A percentile compares a stretch with the other conserved stretches of the same genome.
These are phyloP conservation scores for Chrysina gloriosa DNA, from an alignment of 2,888 invertebrate genomes.

Conservation along the genomic window DNA sequence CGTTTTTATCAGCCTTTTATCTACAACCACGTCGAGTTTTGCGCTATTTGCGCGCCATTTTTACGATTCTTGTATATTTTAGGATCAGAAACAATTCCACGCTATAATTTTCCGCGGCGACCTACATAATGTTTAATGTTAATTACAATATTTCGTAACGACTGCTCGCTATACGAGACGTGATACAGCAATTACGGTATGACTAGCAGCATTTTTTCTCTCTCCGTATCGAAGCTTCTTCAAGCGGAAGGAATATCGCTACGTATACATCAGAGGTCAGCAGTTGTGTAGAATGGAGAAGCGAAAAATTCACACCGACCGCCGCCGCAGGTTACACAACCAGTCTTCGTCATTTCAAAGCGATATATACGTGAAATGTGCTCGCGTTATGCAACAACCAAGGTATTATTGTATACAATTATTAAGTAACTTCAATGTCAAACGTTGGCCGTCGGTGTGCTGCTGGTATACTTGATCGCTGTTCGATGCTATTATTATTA, in stretches of 20 bases:
- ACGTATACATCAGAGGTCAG: too few relatives aligned
- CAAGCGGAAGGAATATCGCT: too few relatives aligned
- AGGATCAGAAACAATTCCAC: constrained; percentile 22
- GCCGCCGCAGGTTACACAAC: too few relatives aligned
- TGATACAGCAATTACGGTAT: too few relatives aligned
- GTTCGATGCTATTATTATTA: constrained; percentile 2
- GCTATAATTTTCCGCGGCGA: neutral
- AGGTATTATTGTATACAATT: constrained; percentile 23
- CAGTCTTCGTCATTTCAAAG: neutral
- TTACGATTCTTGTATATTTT: neutral
- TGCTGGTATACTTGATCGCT: constrained; percentile 13
- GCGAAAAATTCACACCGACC: too few relatives aligned
- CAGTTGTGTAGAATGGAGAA: too few relatives aligned
- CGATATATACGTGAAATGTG: constrained; percentile 18
- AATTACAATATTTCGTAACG: too few relatives aligned
- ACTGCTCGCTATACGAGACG: too few relatives aligned
- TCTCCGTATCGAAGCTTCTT: too few relatives aligned
- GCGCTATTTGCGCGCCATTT: constrained; percentile 1
- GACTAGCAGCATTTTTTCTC: too few relatives aligned
- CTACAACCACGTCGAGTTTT: neutral
- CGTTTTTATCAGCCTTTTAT: constrained; percentile 4
- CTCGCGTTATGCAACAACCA: constrained; percentile 24
- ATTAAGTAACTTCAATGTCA: constrained; percentile 36
- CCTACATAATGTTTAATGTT: too few relatives aligned
- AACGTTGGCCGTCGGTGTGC: constrained; percentile 16